Evolutionary conservation across 2,888 invertebrate species (phyloP), one percentile per base, ranked within the genome.

Genomic region (Sussaba pulchella): DNA sequence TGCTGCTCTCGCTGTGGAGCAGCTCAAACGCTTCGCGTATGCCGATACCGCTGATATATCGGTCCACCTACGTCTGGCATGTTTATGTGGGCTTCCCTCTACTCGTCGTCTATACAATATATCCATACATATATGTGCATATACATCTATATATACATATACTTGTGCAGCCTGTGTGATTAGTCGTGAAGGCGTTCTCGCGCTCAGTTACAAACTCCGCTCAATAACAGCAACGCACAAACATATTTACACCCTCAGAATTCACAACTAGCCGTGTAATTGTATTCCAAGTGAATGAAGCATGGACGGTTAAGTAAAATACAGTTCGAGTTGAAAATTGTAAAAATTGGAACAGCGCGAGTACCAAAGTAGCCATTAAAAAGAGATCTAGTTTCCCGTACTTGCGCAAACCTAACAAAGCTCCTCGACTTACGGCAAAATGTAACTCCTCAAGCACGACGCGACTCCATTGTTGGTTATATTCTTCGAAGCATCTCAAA

Each of bases 21-120:
- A 67, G 67, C 74, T 77, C 80, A 73, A 78, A 81, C 47, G 54
- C 63, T 76, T 36, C 77, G 50, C 67, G 80, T 73, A 78, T 83
- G 78, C 83, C 81, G 81, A 81, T 83, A 83, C 72, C 75, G 45
- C 64, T 83, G 78, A 82, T 82, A 75, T 82, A 82, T 82, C 81
- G 82, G 72, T 75, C 72, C 72, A 71, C 70, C 71, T 75, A 81
- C 69, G 74, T 59, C 70, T 81, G 82, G 75, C 82, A 82, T 82
- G 81, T 82, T 82, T 82, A 82, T 82, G 82, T 64, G 66, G 52
- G 66, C 19, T 64, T 19, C 50, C 43, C 63, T 31, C 19, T 4
- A 12, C 36, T 21, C 19, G 36, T 21, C 3, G 0, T 54, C 10
- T 31, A 31, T 14, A 31, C 26, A 14, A 36, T 31, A 36, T 57